Evolutionary conservation across 2,797 vertebrate species (phyloP), one percentile per base, ranked within the genome.

Genomic region (Pseudochirops cupreus): DNA sequence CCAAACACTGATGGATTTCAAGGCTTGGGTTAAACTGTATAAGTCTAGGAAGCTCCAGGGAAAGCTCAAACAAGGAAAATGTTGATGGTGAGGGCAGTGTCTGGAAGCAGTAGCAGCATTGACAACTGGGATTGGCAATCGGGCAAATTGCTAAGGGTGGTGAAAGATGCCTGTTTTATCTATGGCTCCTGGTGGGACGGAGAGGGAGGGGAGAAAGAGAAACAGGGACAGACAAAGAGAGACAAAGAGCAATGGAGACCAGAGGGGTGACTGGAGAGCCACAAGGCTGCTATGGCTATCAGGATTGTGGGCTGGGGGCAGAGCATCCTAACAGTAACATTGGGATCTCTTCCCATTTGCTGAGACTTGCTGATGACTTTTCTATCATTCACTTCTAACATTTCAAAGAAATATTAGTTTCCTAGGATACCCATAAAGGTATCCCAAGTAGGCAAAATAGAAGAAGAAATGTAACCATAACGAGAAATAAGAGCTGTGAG

Each of bases 321-420:
- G 18, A 82, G n/a, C n/a, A 39, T 33, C n/a, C 5, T 74, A 74
- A 9, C 67, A 82, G 39, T 39, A 82, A 82, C n/a, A 24, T n/a
- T 93, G 94, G 93, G 91, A 58, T 91, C 95, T 92, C 50, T 54
- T 10, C 9, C n/a, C 92, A 91, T 58, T 31, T 52, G 90, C 94
- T 56, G 93, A 93, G 13, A 90, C 1, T 94, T 39, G 52, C 18
- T 90, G 52, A 56, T 90, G 13, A 29, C 14, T 95, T 57, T 2
- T 5, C 52, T 39, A n/a, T 91, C 87, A 31, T 28, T 89, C 28
- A 89, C 28, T 56, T 67, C 62, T 18, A 82, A 46, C 39, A 24
- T 46, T 82, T 39, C 67, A 54, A 1, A 91, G 28, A 54, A 93
- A 0, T 1, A 14, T 90, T 14, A 74, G 57, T 90, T 58, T 95